Evolutionary conservation across 2,113 vertebrate species (phyloP).

Genomic region (Psittacus erithacus): DNA sequence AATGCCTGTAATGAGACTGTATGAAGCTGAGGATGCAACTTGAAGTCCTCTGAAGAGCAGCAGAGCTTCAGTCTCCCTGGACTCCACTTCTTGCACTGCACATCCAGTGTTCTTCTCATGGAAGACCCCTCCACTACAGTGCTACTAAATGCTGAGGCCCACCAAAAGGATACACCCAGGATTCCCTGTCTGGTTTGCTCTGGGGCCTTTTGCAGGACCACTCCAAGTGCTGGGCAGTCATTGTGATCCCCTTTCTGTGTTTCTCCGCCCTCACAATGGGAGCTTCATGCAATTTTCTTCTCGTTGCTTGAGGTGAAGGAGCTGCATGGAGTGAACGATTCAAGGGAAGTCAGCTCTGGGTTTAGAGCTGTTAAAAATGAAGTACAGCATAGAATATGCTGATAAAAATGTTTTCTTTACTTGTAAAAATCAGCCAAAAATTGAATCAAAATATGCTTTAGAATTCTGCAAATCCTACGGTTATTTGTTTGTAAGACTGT

Average conservation of each 20-base stretch:
- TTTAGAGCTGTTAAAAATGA: neutral
- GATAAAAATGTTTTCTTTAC: neutral
- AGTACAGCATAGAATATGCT: neutral
- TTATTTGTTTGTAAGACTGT: neutral
- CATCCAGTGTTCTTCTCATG: neutral
- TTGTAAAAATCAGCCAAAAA: neutral
- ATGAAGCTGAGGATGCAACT: neutral
- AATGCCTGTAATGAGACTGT: neutral
- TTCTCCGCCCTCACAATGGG: neutral
- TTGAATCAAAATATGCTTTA: neutral
- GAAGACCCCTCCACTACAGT: no score
- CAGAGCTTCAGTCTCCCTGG: neutral
- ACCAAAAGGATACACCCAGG: neutral
- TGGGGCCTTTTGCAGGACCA: neutral
- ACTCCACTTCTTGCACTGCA: neutral
- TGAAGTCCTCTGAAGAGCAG: neutral
- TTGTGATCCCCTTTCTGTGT: neutral
- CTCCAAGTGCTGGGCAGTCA: fast-evolving
- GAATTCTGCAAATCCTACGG: neutral
- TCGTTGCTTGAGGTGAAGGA: neutral
- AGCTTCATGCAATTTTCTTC: neutral
- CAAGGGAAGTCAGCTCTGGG: neutral
- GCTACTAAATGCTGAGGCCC: neutral
- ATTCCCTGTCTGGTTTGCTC: neutral
- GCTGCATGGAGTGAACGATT: neutral